Evolutionary conservation across 2,113 vertebrate genomes (phyloP).

Genomic region (Malurus melanocephalus): DNA sequence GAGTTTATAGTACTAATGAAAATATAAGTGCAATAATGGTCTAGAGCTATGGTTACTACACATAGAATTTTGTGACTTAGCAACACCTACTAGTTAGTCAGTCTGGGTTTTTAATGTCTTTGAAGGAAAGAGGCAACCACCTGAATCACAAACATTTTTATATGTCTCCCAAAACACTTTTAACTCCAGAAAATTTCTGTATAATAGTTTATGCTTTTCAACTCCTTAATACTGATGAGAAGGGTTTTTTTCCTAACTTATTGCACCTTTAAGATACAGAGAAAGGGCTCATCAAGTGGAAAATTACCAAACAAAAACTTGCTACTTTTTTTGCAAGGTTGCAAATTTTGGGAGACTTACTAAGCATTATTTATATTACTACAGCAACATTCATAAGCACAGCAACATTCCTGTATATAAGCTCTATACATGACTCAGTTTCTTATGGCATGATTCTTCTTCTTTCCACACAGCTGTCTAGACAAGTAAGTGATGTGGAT

Average conservation of each 20-base stretch:
- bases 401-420: background rate
- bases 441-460: background rate
- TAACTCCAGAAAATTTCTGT: background rate
- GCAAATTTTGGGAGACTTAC: background rate
- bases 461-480: background rate
- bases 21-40: constrained; percentile 20
- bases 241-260: background rate
- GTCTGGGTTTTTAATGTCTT: constrained; percentile 20
- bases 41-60: constrained; percentile 3
- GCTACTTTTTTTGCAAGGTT: background rate
- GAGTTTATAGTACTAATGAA: constrained; percentile 13
- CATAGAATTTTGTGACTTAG: constrained; percentile 41
- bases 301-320: background rate
- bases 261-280: background rate
- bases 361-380: background rate
- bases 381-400: background rate
- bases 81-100: constrained; percentile 23
- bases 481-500: background rate
- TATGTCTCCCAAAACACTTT: background rate
- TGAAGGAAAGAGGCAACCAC: constrained; percentile 34
- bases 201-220: background rate
- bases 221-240: background rate
- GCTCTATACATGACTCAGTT: background rate
- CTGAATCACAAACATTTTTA: constrained; percentile 32
- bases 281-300: background rate